Conservation (phyloP, 2,797 vertebrate species). For the Triplophysa bombifrons region DNA sequence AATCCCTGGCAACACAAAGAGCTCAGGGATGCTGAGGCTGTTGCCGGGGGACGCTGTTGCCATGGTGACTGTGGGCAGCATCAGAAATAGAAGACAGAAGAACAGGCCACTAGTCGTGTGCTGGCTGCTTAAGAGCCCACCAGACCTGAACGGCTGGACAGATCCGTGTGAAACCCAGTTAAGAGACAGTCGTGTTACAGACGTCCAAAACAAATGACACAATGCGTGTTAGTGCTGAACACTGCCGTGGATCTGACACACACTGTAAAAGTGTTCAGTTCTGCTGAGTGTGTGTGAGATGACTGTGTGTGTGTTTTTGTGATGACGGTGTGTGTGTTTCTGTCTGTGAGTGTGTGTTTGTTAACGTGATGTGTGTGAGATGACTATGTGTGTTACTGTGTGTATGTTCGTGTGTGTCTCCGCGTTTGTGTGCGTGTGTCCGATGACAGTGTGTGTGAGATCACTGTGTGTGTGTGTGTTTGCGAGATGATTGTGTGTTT, state of each 20-base stretch:
- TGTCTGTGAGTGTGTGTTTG: not conserved
- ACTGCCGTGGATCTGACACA: too few relatives aligned
- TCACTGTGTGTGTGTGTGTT: not conserved
- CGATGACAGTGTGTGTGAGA: not conserved
- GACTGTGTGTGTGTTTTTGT: too few relatives aligned
- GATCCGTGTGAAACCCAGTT: not conserved
- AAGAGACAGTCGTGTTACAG: not conserved
- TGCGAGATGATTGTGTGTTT: not conserved
- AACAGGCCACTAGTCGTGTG: conserved; percentile 32
- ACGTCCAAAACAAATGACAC: too few relatives aligned
- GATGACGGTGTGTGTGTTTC: too few relatives aligned
- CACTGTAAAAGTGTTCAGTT: too few relatives aligned
- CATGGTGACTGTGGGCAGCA: conserved; percentile 49
- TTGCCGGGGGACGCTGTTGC: conserved; percentile 52
- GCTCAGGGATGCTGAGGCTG: conserved; percentile 49
- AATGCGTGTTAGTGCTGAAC: too few relatives aligned
- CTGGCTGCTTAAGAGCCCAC: too few relatives aligned
- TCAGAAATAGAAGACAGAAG: conserved; percentile 2
- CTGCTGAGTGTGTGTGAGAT: too few relatives aligned
- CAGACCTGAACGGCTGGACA: not conserved
- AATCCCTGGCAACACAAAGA: conserved; percentile 53
- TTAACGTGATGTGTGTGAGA: too few relatives aligned
- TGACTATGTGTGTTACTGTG: not conserved
- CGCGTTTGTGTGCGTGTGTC: too few relatives aligned
- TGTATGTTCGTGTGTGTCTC: not conserved